phyloP scores from a whole-genome alignment of 2,888 invertebrate genomes.

The Nasonovia ribisnigri region DNA sequence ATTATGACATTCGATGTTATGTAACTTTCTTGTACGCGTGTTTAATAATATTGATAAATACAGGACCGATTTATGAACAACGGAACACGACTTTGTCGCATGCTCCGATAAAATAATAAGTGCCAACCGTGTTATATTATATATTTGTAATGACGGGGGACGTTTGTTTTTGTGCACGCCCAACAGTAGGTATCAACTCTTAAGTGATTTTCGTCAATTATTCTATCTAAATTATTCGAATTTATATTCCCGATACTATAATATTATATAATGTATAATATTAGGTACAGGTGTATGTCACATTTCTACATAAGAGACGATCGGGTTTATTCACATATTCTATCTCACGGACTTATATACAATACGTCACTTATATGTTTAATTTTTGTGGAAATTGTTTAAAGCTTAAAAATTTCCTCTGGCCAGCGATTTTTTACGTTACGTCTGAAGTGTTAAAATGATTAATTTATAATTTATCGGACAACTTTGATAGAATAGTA shows the following conservation, averaged over 20 bases:
- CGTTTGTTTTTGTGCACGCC: neutral
- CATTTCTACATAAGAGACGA: too few species aligned
- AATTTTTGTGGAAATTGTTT: neutral
- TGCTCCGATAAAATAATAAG: neutral
- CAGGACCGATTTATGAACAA: neutral
- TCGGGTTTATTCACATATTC: neutral
- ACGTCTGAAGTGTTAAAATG: neutral
- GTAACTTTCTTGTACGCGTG: neutral
- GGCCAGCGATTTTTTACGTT: neutral
- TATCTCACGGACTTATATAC: neutral
- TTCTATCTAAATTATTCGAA: neutral
- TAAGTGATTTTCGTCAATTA: neutral
- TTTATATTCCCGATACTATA: neutral
- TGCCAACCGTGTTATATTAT: neutral
- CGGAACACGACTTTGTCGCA: neutral
- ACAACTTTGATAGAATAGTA: neutral
- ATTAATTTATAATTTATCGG: neutral
- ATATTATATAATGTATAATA: too few species aligned
- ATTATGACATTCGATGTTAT: constrained; percentile 35
- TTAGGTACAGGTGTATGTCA: neutral
- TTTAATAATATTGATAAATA: constrained; percentile 33
- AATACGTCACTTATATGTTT: neutral
- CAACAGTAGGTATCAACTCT: neutral
- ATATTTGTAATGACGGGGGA: neutral
- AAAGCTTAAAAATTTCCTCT: neutral